Base-by-base conservation (phyloP, 2,888 invertebrate genomes). In the Coelogynopora nodosa region DNA sequence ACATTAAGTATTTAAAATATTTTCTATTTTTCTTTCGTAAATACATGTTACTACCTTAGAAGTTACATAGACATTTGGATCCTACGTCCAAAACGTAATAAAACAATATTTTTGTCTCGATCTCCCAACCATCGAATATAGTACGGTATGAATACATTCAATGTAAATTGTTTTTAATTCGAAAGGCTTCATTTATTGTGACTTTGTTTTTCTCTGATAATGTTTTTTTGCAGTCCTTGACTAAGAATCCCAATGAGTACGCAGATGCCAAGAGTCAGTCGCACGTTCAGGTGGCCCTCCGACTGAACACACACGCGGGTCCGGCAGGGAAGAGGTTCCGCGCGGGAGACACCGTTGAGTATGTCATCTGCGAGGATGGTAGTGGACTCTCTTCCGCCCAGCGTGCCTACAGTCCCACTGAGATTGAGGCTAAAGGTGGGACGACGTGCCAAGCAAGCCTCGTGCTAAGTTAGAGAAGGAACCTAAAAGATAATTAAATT, bases 331-430 rank as follows among this genome's bases (percentile, higher is more conserved):
- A 95, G 90, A 94, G 96, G 89, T 94, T 97, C 90, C 95, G 95
- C 90, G 95, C 95, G 89, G 98, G 98, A 0, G 99, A 99, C 91
- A 96, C 97, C 67, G 96, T 99, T 0, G 94, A 96, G 13, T 99
- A 98, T 91, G 94, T 99, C 0, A 96, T 99, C 90, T 99, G 99
- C 92, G 94, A 95, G 90, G 91, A 91, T 89, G 91, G 91, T 0
- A 90, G 91, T 0, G 94, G 93, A 30, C 94, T 94, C 88, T 93
- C 95, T 0, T 94, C 97, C 0, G 95, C 95, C 2, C 97, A 98
- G 92, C 93, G 98, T 90, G 97, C 96, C 0, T 99, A 98, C 91
- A 97, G 97, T 91, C 93, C 96, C 83, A 96, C 97, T 88, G 98
- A 99, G 91, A 91, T 96, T 67, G 95, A 95, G 90, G 89, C 87